Conservation (phyloP, 2,888 invertebrate species). For the Archips crataeganus region DNA sequence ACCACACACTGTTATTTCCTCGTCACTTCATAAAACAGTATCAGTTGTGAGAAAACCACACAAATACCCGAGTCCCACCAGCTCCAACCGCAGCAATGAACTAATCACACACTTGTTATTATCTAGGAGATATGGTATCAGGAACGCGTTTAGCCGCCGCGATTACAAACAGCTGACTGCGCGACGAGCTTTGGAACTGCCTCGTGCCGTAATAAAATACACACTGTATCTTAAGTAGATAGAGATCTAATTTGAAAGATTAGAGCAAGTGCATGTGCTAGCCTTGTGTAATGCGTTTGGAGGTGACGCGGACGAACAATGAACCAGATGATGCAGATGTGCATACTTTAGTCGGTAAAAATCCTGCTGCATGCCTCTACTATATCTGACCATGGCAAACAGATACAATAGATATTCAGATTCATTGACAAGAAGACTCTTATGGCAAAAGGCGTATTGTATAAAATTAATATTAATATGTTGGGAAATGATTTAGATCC, state of each 20-base stretch:
- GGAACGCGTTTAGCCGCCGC: constrained; percentile 44
- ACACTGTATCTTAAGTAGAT: not conserved
- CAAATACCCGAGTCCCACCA: not conserved
- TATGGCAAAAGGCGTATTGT: too few relatives aligned
- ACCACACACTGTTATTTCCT: not conserved
- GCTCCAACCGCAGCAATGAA: not conserved
- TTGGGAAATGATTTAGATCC: too few relatives aligned
- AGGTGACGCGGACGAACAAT: not conserved
- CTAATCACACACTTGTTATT: constrained; percentile 16
- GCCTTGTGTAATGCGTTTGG: constrained; percentile 9
- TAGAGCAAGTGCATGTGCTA: constrained; percentile 6
- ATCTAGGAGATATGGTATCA: constrained; percentile 38
- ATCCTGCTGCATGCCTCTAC: not conserved
- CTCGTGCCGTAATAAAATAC: not conserved
- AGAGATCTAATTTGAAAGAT: constrained; percentile 1
- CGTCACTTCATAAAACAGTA: not conserved
- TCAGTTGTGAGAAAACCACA: not conserved
- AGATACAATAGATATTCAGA: too few relatives aligned
- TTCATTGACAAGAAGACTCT: too few relatives aligned
- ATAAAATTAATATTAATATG: too few relatives aligned
- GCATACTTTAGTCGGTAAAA: not conserved
- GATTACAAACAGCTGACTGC: constrained; percentile 56
- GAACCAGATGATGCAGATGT: not conserved
- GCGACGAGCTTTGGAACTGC: not conserved
- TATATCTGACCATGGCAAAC: too few relatives aligned